These are phyloP conservation scores for Hirtodrosophila confusa DNA, from an alignment of 2,888 invertebrate species.

Conservation along the genomic window DNA sequence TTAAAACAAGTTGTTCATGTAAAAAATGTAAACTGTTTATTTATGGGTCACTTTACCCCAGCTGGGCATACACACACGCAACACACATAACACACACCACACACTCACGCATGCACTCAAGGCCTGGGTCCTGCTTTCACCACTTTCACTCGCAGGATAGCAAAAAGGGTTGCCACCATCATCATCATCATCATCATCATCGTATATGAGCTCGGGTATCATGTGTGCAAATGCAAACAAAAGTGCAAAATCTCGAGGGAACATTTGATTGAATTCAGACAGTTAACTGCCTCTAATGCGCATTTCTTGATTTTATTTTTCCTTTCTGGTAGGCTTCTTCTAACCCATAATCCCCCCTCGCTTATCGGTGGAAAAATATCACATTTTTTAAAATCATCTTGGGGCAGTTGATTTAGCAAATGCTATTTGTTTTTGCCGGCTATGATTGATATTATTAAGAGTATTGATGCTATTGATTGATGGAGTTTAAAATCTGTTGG, in stretches of 20 bases:
- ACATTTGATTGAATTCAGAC: constrained; percentile 79
- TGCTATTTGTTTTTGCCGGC: constrained; percentile 71
- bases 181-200: constrained; percentile 11
- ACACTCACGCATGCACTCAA: constrained; percentile 37
- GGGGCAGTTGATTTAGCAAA: constrained; percentile 71
- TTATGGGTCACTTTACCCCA: constrained; percentile 78
- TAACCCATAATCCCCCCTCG: constrained; percentile 53
- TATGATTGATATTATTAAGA: constrained; percentile 74
- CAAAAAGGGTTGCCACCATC: constrained; percentile 66
- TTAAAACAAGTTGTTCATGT: constrained; percentile 41
- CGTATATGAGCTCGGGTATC: constrained; percentile 51
- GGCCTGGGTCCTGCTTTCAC: constrained; percentile 50
- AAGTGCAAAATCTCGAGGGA: constrained; percentile 72
- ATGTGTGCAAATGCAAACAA: constrained; percentile 72
- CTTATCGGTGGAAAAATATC: constrained; percentile 75
- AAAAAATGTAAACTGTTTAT: constrained; percentile 73
- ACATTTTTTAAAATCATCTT: constrained; percentile 72
- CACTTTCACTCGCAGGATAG: constrained; percentile 52
- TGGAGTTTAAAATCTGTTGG: constrained; percentile 54
- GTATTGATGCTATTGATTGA: constrained; percentile 67
- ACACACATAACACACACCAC: constrained; percentile 14
- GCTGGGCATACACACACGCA: constrained; percentile 55
- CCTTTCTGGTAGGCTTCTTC: constrained; percentile 29
- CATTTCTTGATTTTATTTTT: constrained; percentile 54
- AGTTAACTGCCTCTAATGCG: constrained; percentile 71